Evolutionary conservation across 2,888 invertebrate species (phyloP).

Genomic region (Julus scandinavius): DNA sequence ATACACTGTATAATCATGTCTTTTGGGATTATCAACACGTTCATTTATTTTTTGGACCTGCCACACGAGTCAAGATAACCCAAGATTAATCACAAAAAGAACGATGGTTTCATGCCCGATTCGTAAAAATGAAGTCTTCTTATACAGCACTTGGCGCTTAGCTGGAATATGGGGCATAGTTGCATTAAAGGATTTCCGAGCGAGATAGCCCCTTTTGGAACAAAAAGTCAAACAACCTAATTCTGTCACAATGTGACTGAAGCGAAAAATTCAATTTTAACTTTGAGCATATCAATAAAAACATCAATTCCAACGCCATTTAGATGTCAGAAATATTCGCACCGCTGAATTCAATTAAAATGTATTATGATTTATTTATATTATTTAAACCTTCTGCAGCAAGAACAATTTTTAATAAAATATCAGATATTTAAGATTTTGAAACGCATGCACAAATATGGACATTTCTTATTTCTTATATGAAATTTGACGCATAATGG

Average conservation of each 20-base stretch:
- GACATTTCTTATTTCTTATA: too few species aligned
- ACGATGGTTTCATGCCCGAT: neutral
- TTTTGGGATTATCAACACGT: neutral
- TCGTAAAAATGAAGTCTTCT: neutral
- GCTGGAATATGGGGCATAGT: neutral
- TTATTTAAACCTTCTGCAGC: neutral
- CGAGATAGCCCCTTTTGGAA: neutral
- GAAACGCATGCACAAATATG: too few species aligned
- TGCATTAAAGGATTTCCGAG: neutral
- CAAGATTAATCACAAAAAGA: neutral
- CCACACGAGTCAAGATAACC: neutral
- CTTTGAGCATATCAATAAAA: neutral
- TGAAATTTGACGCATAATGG: too few species aligned
- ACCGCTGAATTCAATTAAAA: neutral
- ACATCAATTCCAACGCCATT: neutral
- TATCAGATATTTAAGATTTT: too few species aligned
- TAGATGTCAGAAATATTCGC: neutral
- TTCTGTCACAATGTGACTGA: neutral
- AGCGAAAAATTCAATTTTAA: neutral
- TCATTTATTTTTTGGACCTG: neutral
- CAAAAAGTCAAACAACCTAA: neutral
- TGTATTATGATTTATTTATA: neutral
- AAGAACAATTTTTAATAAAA: neutral
- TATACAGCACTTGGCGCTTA: neutral
- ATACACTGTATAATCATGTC: neutral